Conservation (phyloP, 2,888 invertebrate genomes). For the Cylindroiulus punctatus region DNA sequence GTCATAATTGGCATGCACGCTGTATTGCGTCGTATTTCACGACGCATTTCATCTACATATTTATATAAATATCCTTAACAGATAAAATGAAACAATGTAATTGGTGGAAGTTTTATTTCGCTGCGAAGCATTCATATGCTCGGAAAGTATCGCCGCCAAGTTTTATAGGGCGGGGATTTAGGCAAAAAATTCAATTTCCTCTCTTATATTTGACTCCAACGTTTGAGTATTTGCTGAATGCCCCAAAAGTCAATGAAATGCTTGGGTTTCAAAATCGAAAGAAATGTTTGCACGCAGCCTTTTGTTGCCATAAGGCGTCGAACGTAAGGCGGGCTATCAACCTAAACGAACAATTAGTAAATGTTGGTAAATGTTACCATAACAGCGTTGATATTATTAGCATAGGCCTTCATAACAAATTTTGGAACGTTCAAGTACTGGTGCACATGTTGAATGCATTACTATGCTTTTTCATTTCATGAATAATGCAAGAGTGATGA, state of each 20-base stretch:
- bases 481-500: conserved; percentile 53
- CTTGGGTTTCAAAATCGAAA: no score
- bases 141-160: background rate
- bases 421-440: no score
- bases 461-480: conserved; percentile 53
- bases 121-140: background rate
- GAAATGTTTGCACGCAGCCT: no score
- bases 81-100: conserved; percentile 38
- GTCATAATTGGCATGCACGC: conserved; percentile 15
- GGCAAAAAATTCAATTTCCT: conserved; percentile 14
- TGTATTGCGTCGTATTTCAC: conserved; percentile 11
- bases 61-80: conserved; percentile 30
- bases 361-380: no score
- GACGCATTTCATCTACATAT: conserved; percentile 33
- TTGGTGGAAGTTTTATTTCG: conserved; percentile 37
- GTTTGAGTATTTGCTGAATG: background rate
- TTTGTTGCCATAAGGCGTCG: no score
- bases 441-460: conserved; percentile 54
- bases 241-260: background rate
- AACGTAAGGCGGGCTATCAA: no score
- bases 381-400: no score
- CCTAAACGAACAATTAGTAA: no score
- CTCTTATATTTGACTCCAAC: background rate
- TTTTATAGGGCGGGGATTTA: conserved; percentile 7
- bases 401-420: no score